Evolutionary conservation across 2,113 vertebrate species (phyloP).

Genomic region (Thalassarche chlororhynchos): DNA sequence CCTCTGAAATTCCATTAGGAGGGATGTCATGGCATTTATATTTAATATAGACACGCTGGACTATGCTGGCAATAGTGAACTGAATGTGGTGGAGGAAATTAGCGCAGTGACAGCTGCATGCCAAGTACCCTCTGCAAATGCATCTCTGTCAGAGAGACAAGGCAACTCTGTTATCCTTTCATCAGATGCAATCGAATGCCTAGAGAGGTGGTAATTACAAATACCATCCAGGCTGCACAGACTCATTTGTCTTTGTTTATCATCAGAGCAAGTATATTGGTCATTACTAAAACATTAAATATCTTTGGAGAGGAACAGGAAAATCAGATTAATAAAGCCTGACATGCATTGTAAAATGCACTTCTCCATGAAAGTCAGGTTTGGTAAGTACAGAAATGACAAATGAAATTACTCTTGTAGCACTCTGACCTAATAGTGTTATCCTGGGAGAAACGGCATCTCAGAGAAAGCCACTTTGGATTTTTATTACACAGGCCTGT

Average conservation of each 20-base stretch:
- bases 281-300: constrained; percentile 46
- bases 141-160: not conserved
- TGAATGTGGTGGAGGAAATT: not conserved
- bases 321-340: constrained; percentile 56
- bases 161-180: constrained; percentile 33
- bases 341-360: not conserved
- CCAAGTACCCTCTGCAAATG: not conserved
- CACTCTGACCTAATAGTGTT: not conserved
- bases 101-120: not conserved
- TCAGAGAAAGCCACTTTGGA: accelerated
- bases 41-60: not conserved
- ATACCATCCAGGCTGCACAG: constrained; percentile 51
- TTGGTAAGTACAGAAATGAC: not conserved
- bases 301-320: constrained; percentile 11
- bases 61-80: not conserved
- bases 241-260: constrained; percentile 76
- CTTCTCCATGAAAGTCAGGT: not conserved
- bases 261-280: constrained; percentile 62
- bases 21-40: not conserved
- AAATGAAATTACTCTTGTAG: not conserved
- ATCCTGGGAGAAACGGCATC: not conserved
- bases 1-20: not conserved
- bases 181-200: constrained; percentile 58
- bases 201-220: constrained; percentile 65
- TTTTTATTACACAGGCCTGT: not conserved